Evolutionary conservation across 2,888 invertebrate species (phyloP).

Genomic region (Sceliomorpha sp.): DNA sequence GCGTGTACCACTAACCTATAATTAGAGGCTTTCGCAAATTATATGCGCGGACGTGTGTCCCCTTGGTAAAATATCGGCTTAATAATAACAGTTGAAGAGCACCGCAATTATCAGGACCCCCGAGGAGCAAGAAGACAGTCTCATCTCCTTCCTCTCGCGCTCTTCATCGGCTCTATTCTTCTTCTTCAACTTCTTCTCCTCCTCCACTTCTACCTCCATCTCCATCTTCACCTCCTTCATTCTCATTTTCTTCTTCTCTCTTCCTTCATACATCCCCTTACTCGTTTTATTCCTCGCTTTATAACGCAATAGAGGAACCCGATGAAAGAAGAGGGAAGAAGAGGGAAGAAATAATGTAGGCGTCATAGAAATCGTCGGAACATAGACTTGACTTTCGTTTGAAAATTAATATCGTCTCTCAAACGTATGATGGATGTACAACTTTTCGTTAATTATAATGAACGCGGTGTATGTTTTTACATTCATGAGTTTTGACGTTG

Average conservation of each 20-base stretch:
- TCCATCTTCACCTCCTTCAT: too few species aligned
- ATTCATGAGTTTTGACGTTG: too few species aligned
- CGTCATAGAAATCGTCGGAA: slow-evolving; percentile 42
- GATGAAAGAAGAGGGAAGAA: slow-evolving; percentile 57
- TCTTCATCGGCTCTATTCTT: slow-evolving; percentile 43
- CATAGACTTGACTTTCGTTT: too few species aligned
- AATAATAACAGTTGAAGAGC: slow-evolving; percentile 80
- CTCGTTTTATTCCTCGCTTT: slow-evolving; percentile 59
- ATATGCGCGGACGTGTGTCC: slow-evolving; percentile 80
- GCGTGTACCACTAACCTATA: slow-evolving; percentile 73
- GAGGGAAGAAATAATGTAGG: slow-evolving; percentile 70
- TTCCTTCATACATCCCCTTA: slow-evolving; percentile 61
- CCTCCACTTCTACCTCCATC: too few species aligned
- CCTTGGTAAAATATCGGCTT: slow-evolving; percentile 80
- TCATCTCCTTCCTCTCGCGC: slow-evolving; percentile 55
- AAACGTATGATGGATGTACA: too few species aligned
- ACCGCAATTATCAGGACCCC: slow-evolving; percentile 78
- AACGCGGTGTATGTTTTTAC: too few species aligned
- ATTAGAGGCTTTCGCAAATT: slow-evolving; percentile 80
- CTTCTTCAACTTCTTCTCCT: slow-evolving; percentile 17
- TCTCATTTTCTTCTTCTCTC: slow-evolving; percentile 44
- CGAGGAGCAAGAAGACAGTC: slow-evolving; percentile 63
- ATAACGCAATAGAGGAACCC: slow-evolving; percentile 41
- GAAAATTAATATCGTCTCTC: too few species aligned
- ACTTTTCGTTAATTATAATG: too few species aligned